Evolutionary conservation across 2,797 vertebrate species (phyloP), one percentile per base, ranked within the genome.

Genomic region (Acrossocheilus wenchowensis): DNA sequence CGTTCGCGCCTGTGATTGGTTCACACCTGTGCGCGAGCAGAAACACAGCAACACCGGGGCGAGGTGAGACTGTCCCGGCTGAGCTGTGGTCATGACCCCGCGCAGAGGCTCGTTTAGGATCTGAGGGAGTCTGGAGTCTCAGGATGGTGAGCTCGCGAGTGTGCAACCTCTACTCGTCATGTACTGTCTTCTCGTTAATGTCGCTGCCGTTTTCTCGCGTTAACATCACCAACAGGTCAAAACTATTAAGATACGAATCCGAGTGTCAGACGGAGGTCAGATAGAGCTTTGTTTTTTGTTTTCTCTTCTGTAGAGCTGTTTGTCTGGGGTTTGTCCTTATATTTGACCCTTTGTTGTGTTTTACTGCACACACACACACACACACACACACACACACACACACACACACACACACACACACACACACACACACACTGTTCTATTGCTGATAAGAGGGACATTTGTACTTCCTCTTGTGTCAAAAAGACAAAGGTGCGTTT

Each of bases 131-230:
- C 60, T 77, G 26, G 48, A 17, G 66, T 26, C 60, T 77, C 60
- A 78, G 60, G 82, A 84, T 84, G 82, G 82, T 84, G 82, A 84
- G 82, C 26, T 75, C 72, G n/a, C 19, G 3, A 43, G 5, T 21
- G 81, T 19, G 36, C 19, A 54, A 3, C 36, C 11, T 10, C 3
- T 26, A 23, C 17, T 57, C 12, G 6, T 23, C 19, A 23, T 50
- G 5, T 23, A 36, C 48, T 14, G 10, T 66, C 57, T 66, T 66
- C 15, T 30, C 34, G 21, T 14, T 73, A 45, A 9, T 14, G n/a
- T 62, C 1, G 14, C 50, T 57, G 4, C 26, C 9, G 41, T 72
- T 72, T 82, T 30, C 68, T 12, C 5, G 23, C 50, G 11, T 52
- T 57, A 7, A 34, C 36, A 34, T 74, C 81, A 36, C 69, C 15